These are phyloP conservation scores for Tenebrio molitor DNA, from an alignment of 1,140 invertebrate genomes.

Conservation along the genomic window DNA sequence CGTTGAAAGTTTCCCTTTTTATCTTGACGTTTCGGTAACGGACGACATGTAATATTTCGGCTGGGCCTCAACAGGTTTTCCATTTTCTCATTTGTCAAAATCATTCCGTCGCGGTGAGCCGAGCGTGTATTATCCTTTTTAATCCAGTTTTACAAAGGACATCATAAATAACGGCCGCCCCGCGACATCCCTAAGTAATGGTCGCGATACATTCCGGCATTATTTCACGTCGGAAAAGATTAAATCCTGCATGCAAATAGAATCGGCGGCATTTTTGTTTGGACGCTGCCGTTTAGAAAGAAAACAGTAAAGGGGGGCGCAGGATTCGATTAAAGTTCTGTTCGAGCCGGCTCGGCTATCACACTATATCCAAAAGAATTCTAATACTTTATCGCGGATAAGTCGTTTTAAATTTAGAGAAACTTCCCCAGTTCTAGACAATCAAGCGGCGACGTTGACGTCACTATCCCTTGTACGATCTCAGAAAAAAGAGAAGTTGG, in stretches of 20 bases:
- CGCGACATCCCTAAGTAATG: conserved; percentile 1
- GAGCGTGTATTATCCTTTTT: conserved; percentile 6
- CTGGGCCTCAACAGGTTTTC: conserved; percentile 15
- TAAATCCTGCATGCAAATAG: neutral
- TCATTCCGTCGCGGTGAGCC: neutral
- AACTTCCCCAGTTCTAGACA: neutral
- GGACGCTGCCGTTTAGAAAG: no score
- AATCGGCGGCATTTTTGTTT: no score
- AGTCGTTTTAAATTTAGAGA: conserved; percentile 22
- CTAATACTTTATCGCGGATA: conserved; percentile 10
- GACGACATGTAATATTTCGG: neutral
- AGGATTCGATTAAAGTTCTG: neutral
- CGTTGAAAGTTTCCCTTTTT: no score
- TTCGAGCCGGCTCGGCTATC: neutral
- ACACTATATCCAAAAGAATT: neutral
- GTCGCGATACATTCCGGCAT: neutral
- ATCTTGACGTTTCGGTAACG: neutral
- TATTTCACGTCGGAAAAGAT: neutral
- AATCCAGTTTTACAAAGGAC: conserved; percentile 1
- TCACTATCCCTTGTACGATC: neutral
- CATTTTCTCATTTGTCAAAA: conserved; percentile 27
- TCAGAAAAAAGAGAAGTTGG: neutral
- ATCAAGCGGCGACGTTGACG: conserved; percentile 8
- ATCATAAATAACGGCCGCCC: neutral
- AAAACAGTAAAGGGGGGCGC: no score